phyloP scores from a whole-genome alignment of 2,113 vertebrate genomes.

The Etheostoma cragini region DNA sequence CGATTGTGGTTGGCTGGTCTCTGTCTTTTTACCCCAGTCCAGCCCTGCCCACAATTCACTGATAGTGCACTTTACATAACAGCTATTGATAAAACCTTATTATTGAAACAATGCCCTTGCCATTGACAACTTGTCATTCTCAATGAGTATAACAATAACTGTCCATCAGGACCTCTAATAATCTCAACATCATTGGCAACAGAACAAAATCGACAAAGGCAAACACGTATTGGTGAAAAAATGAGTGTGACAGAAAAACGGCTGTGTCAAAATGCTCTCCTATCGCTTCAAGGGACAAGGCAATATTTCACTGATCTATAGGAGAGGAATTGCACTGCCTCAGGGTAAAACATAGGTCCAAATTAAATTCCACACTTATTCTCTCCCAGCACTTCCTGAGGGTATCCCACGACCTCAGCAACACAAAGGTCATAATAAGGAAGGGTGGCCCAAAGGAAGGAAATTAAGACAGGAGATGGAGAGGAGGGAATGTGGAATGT shows the following conservation, averaged over 20 bases:
- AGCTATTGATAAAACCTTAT: slow-evolving; percentile 10
- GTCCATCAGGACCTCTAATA: slow-evolving; percentile 37
- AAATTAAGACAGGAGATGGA: neutral
- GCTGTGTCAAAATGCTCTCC: slow-evolving; percentile 18
- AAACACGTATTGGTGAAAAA: slow-evolving; percentile 39
- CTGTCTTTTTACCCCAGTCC: too few species aligned
- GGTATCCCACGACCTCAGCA: slow-evolving; percentile 57
- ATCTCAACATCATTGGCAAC: slow-evolving; percentile 34
- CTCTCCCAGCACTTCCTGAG: slow-evolving; percentile 43
- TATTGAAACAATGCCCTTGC: slow-evolving; percentile 20
- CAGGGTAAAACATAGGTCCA: slow-evolving; percentile 60
- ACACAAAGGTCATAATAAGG: slow-evolving; percentile 53
- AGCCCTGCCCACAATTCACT: neutral
- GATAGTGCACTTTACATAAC: slow-evolving; percentile 6
- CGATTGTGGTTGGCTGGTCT: too few species aligned
- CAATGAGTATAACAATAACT: slow-evolving; percentile 10
- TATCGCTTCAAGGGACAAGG: slow-evolving; percentile 42
- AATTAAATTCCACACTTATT: slow-evolving; percentile 65
- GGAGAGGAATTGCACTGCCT: slow-evolving; percentile 52
- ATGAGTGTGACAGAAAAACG: slow-evolving; percentile 45
- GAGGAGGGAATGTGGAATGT: neutral
- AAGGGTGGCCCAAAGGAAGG: slow-evolving; percentile 19
- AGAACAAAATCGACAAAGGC: slow-evolving; percentile 45
- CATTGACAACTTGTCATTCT: slow-evolving; percentile 32
- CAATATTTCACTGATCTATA: slow-evolving; percentile 61